Base-by-base conservation (phyloP, 2,113 vertebrate species). In the Centropristis striata region DNA sequence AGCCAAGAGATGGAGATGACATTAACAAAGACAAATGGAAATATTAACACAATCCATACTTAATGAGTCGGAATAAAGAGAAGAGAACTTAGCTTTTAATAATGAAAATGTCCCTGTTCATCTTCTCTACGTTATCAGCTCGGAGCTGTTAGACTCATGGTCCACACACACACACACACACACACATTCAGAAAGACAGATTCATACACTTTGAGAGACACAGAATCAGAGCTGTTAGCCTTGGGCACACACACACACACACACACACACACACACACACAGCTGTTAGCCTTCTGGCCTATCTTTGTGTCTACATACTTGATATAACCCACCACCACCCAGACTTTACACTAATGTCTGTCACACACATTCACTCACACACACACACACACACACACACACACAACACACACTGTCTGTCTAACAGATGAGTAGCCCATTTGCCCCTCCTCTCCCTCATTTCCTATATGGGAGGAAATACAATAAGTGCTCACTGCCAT, bases 61-160 rank as follows among this genome's bases (percentile, higher is more conserved):
- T 85, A 89, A 89, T 86, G 83, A 92, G 75, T 71, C n/a, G 44
- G 69, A 86, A 74, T 85, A 67, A 84, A 83, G 69, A 78, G 71
- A 78, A n/a, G 5, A 14, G 77, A 83, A 71, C 14, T 68, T 16
- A 15, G 50, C 46, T 83, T 88, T 89, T 75, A 89, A 88, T 90
- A 81, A 89, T 83, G 60, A 81, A 82, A 76, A 78, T 58, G 65
- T 80, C 69, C 21, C 68, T 61, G 80, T 80, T 92, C 80, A 86
- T 84, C 83, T 84, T 82, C 67, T 79, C 18, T 36, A 44, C 63
- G 51, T 65, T 77, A 67, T 88, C 68, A 61, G 49, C 18, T 68
- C 21, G 1, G 57, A 47, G 70, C 44, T 71, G 42, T 74, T 66
- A 61, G 0, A 60, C 27, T 44, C 49, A 13, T 21, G 20, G 53